Percentiles rank a stretch among this genome's conserved stretches.
Evolutionary conservation across 2,888 invertebrate genomes (phyloP).

Genomic region (Drosophila bunnanda): DNA sequence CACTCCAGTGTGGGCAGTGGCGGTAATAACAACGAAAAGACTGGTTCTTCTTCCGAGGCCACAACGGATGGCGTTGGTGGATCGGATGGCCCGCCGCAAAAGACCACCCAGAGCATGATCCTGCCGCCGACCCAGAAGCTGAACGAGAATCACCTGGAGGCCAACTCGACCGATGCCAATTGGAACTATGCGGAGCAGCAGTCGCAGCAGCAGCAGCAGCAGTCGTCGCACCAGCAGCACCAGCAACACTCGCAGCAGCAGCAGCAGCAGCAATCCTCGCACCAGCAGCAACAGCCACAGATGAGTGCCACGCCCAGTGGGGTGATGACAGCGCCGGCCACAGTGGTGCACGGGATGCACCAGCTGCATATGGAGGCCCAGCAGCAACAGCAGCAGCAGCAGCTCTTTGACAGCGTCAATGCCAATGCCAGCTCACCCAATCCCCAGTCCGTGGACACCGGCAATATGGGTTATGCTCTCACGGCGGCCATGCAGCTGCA

Average conservation of each 20-base stretch:
- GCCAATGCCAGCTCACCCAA: constrained; percentile 64
- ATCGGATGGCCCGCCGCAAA: constrained; percentile 54
- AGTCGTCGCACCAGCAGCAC: constrained; percentile 81
- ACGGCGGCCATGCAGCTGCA: constrained; percentile 80
- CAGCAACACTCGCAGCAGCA: constrained; percentile 49
- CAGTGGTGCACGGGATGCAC: constrained; percentile 81
- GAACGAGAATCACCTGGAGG: constrained; percentile 81
- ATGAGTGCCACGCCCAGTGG: constrained; percentile 84
- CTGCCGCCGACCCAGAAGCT: constrained; percentile 72
- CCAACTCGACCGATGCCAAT: constrained; percentile 80
- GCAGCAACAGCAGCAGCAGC: constrained; percentile 85
- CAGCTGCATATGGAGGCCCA: constrained; percentile 66
- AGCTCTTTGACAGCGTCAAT: constrained; percentile 85
- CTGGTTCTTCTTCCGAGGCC: constrained; percentile 64
- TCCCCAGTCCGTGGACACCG: constrained; percentile 84
- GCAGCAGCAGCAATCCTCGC: constrained; percentile 51
- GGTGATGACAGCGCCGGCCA: constrained; percentile 85
- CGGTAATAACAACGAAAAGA: constrained; percentile 82
- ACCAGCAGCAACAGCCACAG: constrained; percentile 84
- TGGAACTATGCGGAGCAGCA: constrained; percentile 76
- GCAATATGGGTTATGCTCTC: constrained; percentile 83
- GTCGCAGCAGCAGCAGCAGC: constrained; percentile 54
- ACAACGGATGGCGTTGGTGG: constrained; percentile 60
- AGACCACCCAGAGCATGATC: constrained; percentile 83
- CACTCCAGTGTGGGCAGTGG: constrained; percentile 87